Percentiles rank a stretch among this genome's conserved stretches.
These are phyloP conservation scores for Puntigrus tetrazona DNA, from an alignment of 2,113 vertebrate genomes.

Conservation along the genomic window DNA sequence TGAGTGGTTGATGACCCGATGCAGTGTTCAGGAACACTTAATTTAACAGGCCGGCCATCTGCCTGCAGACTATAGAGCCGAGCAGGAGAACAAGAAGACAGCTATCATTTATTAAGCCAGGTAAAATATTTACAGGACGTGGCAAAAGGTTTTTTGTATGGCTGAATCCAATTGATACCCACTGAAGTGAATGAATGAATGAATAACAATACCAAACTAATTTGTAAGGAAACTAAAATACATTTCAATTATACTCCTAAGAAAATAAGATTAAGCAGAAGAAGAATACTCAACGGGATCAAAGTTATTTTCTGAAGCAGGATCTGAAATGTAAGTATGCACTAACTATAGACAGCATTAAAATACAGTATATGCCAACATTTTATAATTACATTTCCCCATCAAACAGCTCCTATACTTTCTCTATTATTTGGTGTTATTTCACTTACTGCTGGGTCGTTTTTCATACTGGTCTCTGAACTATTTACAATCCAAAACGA, in stretches of 20 bases:
- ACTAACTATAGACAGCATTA: background rate
- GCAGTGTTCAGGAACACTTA: slow-evolving; percentile 37
- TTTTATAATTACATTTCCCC: background rate
- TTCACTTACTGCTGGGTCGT: background rate
- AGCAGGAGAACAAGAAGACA: slow-evolving; percentile 59
- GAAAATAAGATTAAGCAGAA: too few relatives aligned
- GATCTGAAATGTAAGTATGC: background rate
- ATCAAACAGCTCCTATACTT: background rate
- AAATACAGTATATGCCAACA: background rate
- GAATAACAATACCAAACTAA: too few relatives aligned
- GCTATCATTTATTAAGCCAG: slow-evolving; percentile 60
- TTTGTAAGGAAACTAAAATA: too few relatives aligned
- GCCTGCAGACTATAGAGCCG: slow-evolving; percentile 32
- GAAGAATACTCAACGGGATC: background rate
- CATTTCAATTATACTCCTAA: background rate
- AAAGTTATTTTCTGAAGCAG: background rate
- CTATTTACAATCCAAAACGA: background rate
- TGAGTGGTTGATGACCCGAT: slow-evolving; percentile 44
- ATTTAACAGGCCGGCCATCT: slow-evolving; percentile 52
- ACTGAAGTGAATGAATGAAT: background rate
- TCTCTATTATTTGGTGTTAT: background rate
- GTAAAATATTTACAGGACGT: slow-evolving; percentile 51
- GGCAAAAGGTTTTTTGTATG: background rate
- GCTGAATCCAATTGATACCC: background rate
- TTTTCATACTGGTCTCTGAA: background rate